A percentile compares a stretch with the other conserved stretches of the same genome.
Conservation (phyloP, 2,113 vertebrate genomes). For the Oenanthe oenanthe region DNA sequence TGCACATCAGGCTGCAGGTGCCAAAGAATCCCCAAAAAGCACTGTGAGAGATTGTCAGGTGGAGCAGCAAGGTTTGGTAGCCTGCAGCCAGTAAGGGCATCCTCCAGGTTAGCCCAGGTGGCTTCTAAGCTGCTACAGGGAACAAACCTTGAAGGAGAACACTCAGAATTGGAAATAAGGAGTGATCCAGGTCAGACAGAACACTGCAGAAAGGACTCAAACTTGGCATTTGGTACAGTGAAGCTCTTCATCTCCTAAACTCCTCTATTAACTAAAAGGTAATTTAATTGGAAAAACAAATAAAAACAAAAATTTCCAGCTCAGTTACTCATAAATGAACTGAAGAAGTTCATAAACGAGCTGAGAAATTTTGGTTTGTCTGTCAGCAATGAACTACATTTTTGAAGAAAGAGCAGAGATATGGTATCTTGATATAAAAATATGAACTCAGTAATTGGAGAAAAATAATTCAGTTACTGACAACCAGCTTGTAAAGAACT, state of each 20-base stretch:
- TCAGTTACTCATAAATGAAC: background rate
- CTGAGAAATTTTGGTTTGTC: background rate
- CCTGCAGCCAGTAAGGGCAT: background rate
- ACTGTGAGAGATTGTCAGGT: background rate
- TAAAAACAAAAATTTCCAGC: background rate
- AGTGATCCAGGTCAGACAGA: background rate
- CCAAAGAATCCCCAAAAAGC: background rate
- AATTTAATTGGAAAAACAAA: background rate
- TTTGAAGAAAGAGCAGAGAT: background rate
- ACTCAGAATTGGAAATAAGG: background rate
- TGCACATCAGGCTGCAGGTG: background rate
- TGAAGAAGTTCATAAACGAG: background rate
- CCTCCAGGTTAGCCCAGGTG: background rate
- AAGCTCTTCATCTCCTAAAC: background rate
- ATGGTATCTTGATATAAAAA: background rate
- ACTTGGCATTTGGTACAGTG: background rate
- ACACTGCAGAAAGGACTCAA: background rate
- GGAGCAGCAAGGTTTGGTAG: background rate
- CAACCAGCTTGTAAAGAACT: slow-evolving; percentile 6
- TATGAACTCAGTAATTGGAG: background rate
- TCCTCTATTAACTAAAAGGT: background rate
- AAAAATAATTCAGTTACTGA: background rate
- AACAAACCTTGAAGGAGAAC: background rate
- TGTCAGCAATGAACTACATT: background rate
- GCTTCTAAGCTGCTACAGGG: background rate